Conservation (phyloP, 2,797 vertebrate genomes). For the Microctenopoma lineatum region DNA sequence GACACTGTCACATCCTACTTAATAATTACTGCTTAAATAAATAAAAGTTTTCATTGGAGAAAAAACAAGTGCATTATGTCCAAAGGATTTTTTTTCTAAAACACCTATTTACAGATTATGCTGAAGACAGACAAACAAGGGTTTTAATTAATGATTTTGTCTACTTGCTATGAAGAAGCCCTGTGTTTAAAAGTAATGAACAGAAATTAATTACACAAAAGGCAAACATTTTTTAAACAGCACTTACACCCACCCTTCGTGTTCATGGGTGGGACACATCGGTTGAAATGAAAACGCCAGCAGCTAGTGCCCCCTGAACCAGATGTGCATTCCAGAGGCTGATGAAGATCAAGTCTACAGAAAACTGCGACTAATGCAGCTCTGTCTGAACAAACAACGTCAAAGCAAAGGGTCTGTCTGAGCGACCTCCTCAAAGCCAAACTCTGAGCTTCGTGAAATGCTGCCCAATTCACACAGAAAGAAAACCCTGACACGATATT, state of each 20-base stretch:
- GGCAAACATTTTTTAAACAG: conserved; percentile 64
- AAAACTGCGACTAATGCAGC: conserved; percentile 23
- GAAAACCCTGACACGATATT: conserved; percentile 7
- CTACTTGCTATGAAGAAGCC: conserved; percentile 52
- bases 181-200: conserved; percentile 51
- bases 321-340: conserved; percentile 22
- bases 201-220: conserved; percentile 58
- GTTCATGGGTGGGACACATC: conserved; percentile 37
- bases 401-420: conserved; percentile 11
- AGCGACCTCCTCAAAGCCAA: conserved; percentile 8
- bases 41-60: conserved; percentile 77
- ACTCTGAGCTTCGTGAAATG: conserved; percentile 31
- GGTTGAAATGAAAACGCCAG: conserved; percentile 35
- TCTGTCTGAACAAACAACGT: conserved; percentile 20
- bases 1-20: conserved; percentile 59
- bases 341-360: conserved; percentile 37
- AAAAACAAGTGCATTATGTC: conserved; percentile 77
- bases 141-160: conserved; percentile 49
- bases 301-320: conserved; percentile 24
- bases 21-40: conserved; percentile 78
- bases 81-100: conserved; percentile 72
- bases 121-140: conserved; percentile 64
- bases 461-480: conserved; percentile 8
- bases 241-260: conserved; percentile 57
- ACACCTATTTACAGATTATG: conserved; percentile 79